Percentiles rank a stretch among this genome's conserved stretches.
Conservation (phyloP, 2,888 invertebrate species). For the Drosophila pseudotalamancana region DNA sequence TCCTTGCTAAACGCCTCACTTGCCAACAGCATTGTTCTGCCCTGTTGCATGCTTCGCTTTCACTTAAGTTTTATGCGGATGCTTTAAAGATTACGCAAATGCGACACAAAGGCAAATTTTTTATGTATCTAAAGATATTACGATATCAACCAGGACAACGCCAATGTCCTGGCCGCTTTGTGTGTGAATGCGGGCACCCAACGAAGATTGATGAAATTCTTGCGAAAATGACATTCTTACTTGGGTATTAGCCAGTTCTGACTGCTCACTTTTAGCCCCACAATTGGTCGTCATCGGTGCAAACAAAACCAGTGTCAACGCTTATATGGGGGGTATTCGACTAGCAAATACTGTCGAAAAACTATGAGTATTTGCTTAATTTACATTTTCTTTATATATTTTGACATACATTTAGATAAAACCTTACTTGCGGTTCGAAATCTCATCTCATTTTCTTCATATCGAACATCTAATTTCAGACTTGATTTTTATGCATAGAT, state of each 20-base stretch:
- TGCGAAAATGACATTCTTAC: slow-evolving; percentile 45
- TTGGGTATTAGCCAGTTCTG: slow-evolving; percentile 14
- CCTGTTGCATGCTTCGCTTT: slow-evolving; percentile 68
- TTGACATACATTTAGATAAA: too few species aligned
- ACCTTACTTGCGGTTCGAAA: too few species aligned
- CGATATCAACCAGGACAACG: slow-evolving; percentile 30
- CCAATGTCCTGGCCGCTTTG: slow-evolving; percentile 11
- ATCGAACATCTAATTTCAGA: too few species aligned
- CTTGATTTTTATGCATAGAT: too few species aligned
- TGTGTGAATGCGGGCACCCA: slow-evolving; percentile 6
- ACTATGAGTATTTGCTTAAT: too few species aligned
- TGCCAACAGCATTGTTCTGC: slow-evolving; percentile 14
- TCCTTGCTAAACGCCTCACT: slow-evolving; percentile 25
- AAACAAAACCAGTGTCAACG: background rate
- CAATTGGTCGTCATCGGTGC: slow-evolving; percentile 17
- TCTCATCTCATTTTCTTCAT: too few species aligned
- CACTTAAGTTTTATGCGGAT: slow-evolving; percentile 45
- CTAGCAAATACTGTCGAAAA: background rate
- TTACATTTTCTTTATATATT: too few species aligned
- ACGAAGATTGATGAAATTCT: slow-evolving; percentile 73
- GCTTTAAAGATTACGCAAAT: slow-evolving; percentile 69
- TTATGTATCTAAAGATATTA: slow-evolving; percentile 47
- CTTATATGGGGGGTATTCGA: too few species aligned
- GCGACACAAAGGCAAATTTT: slow-evolving; percentile 57
- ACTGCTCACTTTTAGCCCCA: slow-evolving; percentile 18